phyloP scores from a whole-genome alignment of 2,797 vertebrate species.

The Adrianichthys oophorus region DNA sequence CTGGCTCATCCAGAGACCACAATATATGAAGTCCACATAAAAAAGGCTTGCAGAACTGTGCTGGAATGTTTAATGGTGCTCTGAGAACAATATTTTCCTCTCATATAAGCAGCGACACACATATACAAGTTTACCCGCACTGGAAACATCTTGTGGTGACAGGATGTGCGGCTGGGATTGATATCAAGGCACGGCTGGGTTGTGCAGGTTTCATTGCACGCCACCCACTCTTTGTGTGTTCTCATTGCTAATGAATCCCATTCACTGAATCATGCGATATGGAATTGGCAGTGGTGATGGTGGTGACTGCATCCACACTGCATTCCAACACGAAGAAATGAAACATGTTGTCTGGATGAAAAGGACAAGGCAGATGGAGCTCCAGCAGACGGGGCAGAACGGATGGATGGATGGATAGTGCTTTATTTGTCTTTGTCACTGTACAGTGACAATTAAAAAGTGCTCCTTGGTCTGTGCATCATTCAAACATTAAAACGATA shows the following conservation, averaged over 20 bases:
- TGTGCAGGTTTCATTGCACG: conserved; percentile 61
- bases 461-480: too few relatives aligned
- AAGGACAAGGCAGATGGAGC: not conserved
- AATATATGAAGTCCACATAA: conserved; percentile 2
- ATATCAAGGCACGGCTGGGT: conserved; percentile 60
- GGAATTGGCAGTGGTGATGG: conserved; percentile 64
- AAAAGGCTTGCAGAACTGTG: conserved; percentile 3
- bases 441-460: too few relatives aligned
- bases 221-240: conserved; percentile 57
- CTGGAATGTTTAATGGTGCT: conserved; percentile 16
- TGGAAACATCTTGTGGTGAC: conserved; percentile 51
- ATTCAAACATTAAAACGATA: too few relatives aligned
- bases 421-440: too few relatives aligned
- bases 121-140: conserved; percentile 20
- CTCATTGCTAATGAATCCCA: conserved; percentile 77
- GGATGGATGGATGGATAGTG: too few relatives aligned
- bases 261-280: conserved; percentile 74
- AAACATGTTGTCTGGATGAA: conserved; percentile 24
- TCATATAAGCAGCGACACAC: conserved; percentile 11
- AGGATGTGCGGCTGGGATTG: conserved; percentile 75
- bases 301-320: conserved; percentile 59
- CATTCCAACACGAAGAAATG: conserved; percentile 59
- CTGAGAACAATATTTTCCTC: conserved; percentile 22
- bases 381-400: not conserved
- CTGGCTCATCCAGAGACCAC: not conserved